Base-by-base conservation (phyloP, 2,888 invertebrate species). In the Phasia obesa region DNA sequence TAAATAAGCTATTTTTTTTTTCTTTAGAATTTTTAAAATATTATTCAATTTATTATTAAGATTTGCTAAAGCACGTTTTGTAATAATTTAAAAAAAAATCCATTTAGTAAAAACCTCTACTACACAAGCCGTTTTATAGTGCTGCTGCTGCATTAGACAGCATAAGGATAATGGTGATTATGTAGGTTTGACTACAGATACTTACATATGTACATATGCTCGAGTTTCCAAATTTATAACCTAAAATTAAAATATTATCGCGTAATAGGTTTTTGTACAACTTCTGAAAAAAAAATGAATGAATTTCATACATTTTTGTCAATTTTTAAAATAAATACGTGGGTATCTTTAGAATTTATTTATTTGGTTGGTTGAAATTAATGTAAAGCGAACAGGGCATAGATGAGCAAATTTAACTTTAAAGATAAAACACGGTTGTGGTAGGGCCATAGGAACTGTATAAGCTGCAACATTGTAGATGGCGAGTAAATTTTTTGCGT, bases 61-160 rank as follows among this genome's bases (percentile, higher is more conserved):
- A 77, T 81, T 81, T 77, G 38, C 47, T 49, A 47, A 67, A 69
- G 77, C 81, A 82, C 81, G 81, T 82, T 82, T 82, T 82, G 69
- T 69, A 82, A 82, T 82, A 82, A 82, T 74, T 78, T 82, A 82
- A 82, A 69, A 77, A 82, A 82, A 69, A 77, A 77, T 69, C 73
- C 74, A 77, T 82, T 64, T 73, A 69, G 53, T 9, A 27, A 69
- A 71, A 74, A 69, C 11, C 62, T 73, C 25, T 65, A 51, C 57
- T 67, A 76, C 69, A 73, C 67, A 57, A 47, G 25, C 11, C 11
- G 35, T 25, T n/a, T 15, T 23, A 38, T 5, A 69, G 15, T 74
- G 23, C 4, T 53, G 15, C 2, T 21, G 47, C 11, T 44, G 9
- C 47, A 55, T 38, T 47, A 59, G 51, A 38, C 53, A 53, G 31